phyloP scores from a whole-genome alignment of 2,888 invertebrate species.

The Neoaliturus tenellus region DNA sequence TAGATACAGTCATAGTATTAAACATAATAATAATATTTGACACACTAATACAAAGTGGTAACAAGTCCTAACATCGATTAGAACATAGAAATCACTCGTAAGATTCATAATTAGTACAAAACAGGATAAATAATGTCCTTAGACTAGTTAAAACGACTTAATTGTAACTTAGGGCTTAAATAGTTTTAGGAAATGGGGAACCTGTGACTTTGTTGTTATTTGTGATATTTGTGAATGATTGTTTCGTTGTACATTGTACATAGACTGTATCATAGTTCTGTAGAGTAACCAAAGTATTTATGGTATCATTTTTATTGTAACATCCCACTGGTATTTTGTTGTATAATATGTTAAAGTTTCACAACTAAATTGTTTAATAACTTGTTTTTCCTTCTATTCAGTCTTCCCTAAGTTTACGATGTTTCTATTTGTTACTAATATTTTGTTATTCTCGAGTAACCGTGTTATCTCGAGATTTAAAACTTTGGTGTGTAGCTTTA shows the following conservation, averaged over 20 bases:
- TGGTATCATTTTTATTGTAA: slow-evolving; percentile 35
- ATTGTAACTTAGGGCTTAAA: not conserved
- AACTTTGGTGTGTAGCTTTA: slow-evolving; percentile 60
- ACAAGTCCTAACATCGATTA: not conserved
- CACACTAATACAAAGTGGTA: no score
- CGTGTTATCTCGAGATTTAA: not conserved
- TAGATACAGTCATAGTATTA: no score
- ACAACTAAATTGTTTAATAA: slow-evolving; percentile 46
- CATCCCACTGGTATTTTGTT: slow-evolving; percentile 11
- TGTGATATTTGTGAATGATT: slow-evolving; percentile 53
- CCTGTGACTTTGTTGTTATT: slow-evolving; percentile 17
- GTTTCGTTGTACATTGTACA: slow-evolving; percentile 19
- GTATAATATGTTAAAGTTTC: slow-evolving; percentile 51
- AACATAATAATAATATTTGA: no score
- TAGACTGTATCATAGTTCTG: slow-evolving; percentile 33
- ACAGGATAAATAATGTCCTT: not conserved
- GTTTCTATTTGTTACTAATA: slow-evolving; percentile 54
- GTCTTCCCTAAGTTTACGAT: slow-evolving; percentile 41
- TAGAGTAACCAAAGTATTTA: slow-evolving; percentile 53
- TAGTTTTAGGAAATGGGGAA: not conserved
- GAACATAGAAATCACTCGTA: not conserved
- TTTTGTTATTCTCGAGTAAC: slow-evolving; percentile 48
- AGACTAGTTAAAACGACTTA: slow-evolving; percentile 15
- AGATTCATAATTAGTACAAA: slow-evolving; percentile 4
- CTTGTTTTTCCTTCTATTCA: slow-evolving; percentile 46